Conservation (phyloP, 1,140 invertebrate species). For the Pissodes strobi region DNA sequence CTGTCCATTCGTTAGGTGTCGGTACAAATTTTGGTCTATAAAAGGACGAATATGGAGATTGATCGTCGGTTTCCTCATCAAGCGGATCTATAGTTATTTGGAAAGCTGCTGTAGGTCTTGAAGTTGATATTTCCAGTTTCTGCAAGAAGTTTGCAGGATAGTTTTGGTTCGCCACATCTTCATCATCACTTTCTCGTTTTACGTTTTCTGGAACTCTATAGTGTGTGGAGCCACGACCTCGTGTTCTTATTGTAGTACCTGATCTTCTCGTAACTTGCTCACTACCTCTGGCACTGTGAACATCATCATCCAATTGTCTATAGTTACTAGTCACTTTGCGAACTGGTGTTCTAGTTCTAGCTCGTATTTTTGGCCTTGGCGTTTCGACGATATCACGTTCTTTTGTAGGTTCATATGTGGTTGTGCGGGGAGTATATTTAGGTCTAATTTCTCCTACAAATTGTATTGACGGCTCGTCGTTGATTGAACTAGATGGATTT, state of each 20-base stretch:
- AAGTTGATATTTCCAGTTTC: slow-evolving; percentile 32
- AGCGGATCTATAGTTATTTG: slow-evolving; percentile 51
- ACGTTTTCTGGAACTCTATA: slow-evolving; percentile 43
- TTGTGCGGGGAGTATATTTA: slow-evolving; percentile 40
- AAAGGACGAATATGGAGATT: slow-evolving; percentile 47
- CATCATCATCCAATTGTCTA: slow-evolving; percentile 27
- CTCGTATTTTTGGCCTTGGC: slow-evolving; percentile 38
- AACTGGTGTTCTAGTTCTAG: slow-evolving; percentile 42
- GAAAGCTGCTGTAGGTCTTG: slow-evolving; percentile 38
- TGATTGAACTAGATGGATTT: neutral
- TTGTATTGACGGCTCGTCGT: slow-evolving; percentile 33
- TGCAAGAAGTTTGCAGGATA: slow-evolving; percentile 48
- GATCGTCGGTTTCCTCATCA: slow-evolving; percentile 44
- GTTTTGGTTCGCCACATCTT: slow-evolving; percentile 49
- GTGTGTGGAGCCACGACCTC: slow-evolving; percentile 42
- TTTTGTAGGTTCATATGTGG: neutral
- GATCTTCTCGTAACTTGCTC: slow-evolving; percentile 39
- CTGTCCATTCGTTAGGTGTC: slow-evolving; percentile 17
- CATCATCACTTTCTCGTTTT: slow-evolving; percentile 40
- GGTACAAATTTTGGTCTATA: slow-evolving; percentile 39
- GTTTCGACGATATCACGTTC: slow-evolving; percentile 33
- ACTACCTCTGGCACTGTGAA: slow-evolving; percentile 14
- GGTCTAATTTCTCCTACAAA: slow-evolving; percentile 53
- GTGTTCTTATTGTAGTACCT: slow-evolving; percentile 17
- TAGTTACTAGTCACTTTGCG: slow-evolving; percentile 18